phyloP scores from a whole-genome alignment of 2,113 vertebrate genomes.

The Cinclus mexicanus region DNA sequence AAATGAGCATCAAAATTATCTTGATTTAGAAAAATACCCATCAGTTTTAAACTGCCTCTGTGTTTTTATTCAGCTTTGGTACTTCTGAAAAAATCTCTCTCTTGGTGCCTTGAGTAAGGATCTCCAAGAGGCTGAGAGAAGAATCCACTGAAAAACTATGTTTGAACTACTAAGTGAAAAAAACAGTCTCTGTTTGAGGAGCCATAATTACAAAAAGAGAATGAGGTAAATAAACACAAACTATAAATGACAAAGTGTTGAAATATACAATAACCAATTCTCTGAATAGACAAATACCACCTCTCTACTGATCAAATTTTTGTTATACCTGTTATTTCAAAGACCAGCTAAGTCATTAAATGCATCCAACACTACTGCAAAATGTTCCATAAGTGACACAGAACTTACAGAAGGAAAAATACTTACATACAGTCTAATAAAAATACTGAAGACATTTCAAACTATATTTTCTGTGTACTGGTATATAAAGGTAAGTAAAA shows the following conservation, averaged over 20 bases:
- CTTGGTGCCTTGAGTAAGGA: background rate
- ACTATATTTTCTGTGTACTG: background rate
- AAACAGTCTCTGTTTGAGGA: background rate
- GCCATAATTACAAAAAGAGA: background rate
- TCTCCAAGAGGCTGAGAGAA: background rate
- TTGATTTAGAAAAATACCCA: background rate
- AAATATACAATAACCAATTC: background rate
- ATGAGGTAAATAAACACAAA: background rate
- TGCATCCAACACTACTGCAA: background rate
- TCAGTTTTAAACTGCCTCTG: background rate
- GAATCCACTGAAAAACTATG: background rate
- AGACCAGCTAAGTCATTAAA: background rate
- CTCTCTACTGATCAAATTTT: background rate
- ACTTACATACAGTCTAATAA: background rate
- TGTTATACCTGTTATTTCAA: background rate
- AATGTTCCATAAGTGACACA: background rate
- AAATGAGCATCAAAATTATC: background rate
- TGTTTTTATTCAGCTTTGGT: background rate
- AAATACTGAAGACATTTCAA: background rate
- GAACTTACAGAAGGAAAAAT: background rate
- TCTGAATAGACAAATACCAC: background rate
- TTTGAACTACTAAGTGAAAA: background rate
- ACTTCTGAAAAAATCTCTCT: background rate
- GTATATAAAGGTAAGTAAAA: background rate
- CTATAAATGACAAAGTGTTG: background rate